These are phyloP conservation scores for Craniophora ligustri DNA, from an alignment of 2,888 invertebrate genomes.

Conservation along the genomic window DNA sequence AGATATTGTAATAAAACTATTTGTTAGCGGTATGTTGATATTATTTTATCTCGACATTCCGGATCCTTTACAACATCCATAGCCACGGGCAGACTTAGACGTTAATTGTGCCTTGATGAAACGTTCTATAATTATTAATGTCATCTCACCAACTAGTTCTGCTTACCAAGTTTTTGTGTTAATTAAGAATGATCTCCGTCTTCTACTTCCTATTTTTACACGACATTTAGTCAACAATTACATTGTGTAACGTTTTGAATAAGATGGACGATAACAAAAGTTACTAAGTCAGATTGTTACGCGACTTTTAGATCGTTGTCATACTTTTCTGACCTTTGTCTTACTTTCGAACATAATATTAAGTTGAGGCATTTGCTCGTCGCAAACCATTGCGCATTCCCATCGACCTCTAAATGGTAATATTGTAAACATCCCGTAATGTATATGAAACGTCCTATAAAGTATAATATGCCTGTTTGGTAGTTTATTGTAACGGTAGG, in stretches of 20 bases:
- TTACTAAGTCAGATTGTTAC: constrained; percentile 21
- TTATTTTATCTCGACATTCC: no score
- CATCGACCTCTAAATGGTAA: constrained; percentile 13
- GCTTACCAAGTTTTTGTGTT: no score
- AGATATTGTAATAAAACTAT: no score
- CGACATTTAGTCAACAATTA: constrained; percentile 19
- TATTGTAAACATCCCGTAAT: constrained; percentile 8
- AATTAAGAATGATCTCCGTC: no score
- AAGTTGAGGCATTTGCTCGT: constrained; percentile 15
- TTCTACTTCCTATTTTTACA: constrained; percentile 10
- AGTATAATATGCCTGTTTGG: background rate
- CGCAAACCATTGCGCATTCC: constrained; percentile 39
- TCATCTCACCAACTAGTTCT: no score
- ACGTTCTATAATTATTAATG: no score
- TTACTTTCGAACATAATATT: constrained; percentile 32
- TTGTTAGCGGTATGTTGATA: no score
- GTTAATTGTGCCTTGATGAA: no score
- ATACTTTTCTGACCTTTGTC: constrained; percentile 36
- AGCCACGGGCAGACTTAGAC: no score
- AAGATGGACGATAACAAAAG: constrained; percentile 9
- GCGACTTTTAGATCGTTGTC: constrained; percentile 5
- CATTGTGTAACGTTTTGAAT: constrained; percentile 33
- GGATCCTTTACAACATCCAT: no score
- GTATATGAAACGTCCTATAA: constrained; percentile 1
- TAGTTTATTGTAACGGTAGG: no score